Evolutionary conservation across 53 echinoderm and acorn worm species (phyloP).

Genomic region (Arbacia lixula): DNA sequence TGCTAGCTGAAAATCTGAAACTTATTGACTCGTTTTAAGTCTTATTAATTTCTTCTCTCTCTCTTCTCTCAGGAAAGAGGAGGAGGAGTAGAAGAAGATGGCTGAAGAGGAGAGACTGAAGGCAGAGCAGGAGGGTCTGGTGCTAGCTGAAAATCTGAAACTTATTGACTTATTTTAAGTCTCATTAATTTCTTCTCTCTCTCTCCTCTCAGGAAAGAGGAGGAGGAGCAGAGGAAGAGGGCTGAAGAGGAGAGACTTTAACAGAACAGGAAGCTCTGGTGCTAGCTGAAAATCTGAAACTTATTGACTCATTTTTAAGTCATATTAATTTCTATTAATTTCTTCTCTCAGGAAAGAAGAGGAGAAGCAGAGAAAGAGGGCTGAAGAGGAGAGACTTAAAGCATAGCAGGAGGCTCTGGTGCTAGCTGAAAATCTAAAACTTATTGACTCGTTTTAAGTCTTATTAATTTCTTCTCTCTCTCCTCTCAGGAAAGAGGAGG

Average conservation of each 20-base stretch:
- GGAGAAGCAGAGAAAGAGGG: conserved; percentile 69
- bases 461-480: too few relatives aligned
- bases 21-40: neutral
- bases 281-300: conserved; percentile 79
- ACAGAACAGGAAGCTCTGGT: conserved; percentile 70
- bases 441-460: neutral
- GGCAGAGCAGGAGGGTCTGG: conserved; percentile 63
- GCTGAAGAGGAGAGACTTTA: conserved; percentile 60
- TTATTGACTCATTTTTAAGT: neutral
- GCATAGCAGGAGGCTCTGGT: conserved; percentile 69
- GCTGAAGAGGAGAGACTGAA: conserved; percentile 84
- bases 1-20: conserved; percentile 73
- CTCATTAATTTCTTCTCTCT: too few relatives aligned
- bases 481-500: neutral
- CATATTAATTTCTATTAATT: too few relatives aligned
- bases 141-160: conserved; percentile 84
- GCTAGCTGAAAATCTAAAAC: conserved; percentile 71
- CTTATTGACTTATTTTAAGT: conserved; percentile 72
- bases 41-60: too few relatives aligned
- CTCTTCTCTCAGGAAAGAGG: neutral
- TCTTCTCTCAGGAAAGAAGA: neutral
- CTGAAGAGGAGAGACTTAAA: conserved; percentile 71
- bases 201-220: conserved; percentile 72
- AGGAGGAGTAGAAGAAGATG: conserved; percentile 64
- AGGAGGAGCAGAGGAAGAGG: conserved; percentile 63